Evolutionary conservation across 2,888 invertebrate species (phyloP), one percentile per base, ranked within the genome.

Genomic region (Leuctra nigra): DNA sequence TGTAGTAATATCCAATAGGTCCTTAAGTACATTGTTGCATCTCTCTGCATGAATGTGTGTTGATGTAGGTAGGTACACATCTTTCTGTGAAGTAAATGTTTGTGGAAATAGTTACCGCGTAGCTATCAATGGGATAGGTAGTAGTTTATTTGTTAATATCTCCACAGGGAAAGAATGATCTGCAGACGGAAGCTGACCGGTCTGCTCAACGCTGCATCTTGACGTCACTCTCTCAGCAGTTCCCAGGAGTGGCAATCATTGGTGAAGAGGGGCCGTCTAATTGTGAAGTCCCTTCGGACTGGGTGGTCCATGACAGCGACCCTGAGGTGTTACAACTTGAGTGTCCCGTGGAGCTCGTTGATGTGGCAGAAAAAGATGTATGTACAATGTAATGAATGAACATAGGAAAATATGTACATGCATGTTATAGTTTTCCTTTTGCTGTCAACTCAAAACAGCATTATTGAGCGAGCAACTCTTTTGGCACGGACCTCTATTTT

Each of bases 161-260:
- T 60, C 67, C 69, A 54, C 66, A 88, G 84, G 93, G 89, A 18
- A 85, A 86, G 68, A 89, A 95, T 77, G 98, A 99, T 74, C 79
- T 92, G 41, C 98, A 99, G 78, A 99, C 99, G 3, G 95, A 96
- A 76, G 99, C 99, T 4, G 99, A 99, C 70, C 81, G 98, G 62
- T 88, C 91, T 24, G 96, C 95, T 0, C 97, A 99, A 72, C 80
- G 82, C 62, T 95, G 93, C 69, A 99, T 99, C 59, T 82, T 96
- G 59, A 86, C 89, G 22, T 94, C 95, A 1, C 76, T 99, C 3
- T 76, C 83, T 33, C 81, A 81, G 59, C 86, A 88, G 66, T 99
- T 92, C 73, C 94, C 96, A 0, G 80, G 79, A 64, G 70, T 91
- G 0, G 83, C 81, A 39, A 87, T 97, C 58, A 91, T 93, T 66